A percentile compares a stretch with the other conserved stretches of the same genome.
phyloP scores from a whole-genome alignment of 2,113 vertebrate species.

The Podarcis muralis region DNA sequence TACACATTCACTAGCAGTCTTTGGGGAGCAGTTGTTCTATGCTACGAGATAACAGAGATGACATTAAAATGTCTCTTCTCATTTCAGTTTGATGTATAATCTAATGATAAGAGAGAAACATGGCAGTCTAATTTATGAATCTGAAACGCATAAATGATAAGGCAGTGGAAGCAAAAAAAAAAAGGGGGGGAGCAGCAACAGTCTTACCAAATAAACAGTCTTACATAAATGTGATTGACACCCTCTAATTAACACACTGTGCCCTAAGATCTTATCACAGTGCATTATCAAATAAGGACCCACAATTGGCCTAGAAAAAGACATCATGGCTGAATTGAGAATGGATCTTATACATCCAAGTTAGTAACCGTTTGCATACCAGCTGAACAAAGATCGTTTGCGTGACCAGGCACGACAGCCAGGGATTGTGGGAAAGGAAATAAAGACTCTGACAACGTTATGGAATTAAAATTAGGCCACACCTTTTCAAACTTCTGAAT shows the following conservation, averaged over 20 bases:
- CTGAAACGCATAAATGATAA: neutral
- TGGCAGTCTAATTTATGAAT: conserved; percentile 21
- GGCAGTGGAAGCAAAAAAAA: neutral
- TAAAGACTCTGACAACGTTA: too few relatives aligned
- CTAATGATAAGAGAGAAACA: conserved; percentile 21
- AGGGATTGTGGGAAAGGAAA: too few relatives aligned
- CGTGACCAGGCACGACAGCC: too few relatives aligned
- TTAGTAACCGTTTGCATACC: neutral
- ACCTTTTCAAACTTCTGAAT: too few relatives aligned
- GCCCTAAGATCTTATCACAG: neutral
- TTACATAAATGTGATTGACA: neutral
- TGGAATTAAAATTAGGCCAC: too few relatives aligned
- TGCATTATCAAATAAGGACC: neutral
- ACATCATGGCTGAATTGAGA: neutral
- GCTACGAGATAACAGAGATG: neutral
- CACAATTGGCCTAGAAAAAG: neutral
- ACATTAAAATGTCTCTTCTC: neutral
- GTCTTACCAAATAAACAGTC: neutral
- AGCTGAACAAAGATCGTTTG: neutral
- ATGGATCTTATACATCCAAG: neutral
- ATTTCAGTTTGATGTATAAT: conserved; percentile 23
- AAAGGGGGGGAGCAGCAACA: neutral
- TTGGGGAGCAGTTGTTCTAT: neutral
- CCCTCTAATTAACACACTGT: conserved; percentile 3
- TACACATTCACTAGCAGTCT: neutral